phyloP scores from a whole-genome alignment of 2,113 vertebrate genomes.

The Ceyx melanurus region DNA sequence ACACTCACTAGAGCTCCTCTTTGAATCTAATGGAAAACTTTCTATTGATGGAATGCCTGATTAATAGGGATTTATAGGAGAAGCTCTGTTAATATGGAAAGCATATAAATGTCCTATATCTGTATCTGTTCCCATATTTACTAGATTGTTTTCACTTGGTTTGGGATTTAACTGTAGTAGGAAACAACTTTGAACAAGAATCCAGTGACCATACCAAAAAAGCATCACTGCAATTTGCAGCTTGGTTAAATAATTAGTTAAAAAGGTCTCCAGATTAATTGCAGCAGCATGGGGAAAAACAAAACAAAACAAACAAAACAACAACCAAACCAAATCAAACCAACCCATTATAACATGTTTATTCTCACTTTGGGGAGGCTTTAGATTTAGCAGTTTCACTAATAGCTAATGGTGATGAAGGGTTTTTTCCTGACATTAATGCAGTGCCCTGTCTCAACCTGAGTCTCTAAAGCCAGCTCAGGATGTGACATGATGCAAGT shows the following conservation, averaged over 20 bases:
- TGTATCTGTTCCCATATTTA: not conserved
- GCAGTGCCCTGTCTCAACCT: not conserved
- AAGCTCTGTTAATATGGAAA: slow-evolving; percentile 48
- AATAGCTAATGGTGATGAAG: not conserved
- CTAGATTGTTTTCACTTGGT: slow-evolving; percentile 14
- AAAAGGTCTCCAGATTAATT: not conserved
- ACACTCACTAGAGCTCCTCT: slow-evolving; percentile 11
- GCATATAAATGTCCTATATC: slow-evolving; percentile 12
- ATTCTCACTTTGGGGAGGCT: not conserved
- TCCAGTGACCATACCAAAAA: not conserved
- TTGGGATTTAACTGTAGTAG: not conserved
- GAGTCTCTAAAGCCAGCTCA: not conserved
- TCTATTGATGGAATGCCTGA: slow-evolving; percentile 37
- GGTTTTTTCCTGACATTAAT: not conserved
- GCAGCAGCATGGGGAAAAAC: not conserved
- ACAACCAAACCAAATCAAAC: not conserved
- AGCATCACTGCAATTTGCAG: not conserved
- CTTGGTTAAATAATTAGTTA: not conserved
- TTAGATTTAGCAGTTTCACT: not conserved
- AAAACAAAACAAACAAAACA: not conserved
- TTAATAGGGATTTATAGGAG: slow-evolving; percentile 61
- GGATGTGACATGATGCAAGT: not conserved
- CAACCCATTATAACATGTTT: not conserved
- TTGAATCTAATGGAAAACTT: slow-evolving; percentile 60
- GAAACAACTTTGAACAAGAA: not conserved